These are phyloP conservation scores for Dyspetes luteomarginatus DNA, from an alignment of 2,888 invertebrate genomes.

Conservation along the genomic window DNA sequence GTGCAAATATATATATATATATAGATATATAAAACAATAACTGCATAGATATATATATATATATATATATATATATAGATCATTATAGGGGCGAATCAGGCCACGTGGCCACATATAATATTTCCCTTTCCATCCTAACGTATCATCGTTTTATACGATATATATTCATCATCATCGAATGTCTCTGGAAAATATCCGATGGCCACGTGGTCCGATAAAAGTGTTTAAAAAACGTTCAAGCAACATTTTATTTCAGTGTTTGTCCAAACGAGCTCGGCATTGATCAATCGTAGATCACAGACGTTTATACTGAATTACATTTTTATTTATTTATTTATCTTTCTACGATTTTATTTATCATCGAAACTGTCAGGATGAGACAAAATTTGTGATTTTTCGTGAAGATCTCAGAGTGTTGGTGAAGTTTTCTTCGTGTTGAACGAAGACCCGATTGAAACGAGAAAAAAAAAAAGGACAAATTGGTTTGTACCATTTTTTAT, in stretches of 20 bases:
- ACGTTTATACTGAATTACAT: not conserved
- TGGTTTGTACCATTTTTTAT: slow-evolving; percentile 11
- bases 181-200: slow-evolving; percentile 7
- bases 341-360: not conserved
- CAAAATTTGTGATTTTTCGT: not conserved
- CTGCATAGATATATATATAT: not conserved
- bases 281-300: not conserved
- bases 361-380: not conserved
- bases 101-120: slow-evolving; percentile 48
- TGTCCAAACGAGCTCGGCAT: not conserved
- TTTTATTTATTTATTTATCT: not conserved
- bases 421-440: not conserved
- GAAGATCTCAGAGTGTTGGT: not conserved
- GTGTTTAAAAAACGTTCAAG: not conserved
- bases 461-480: too few relatives aligned
- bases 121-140: not conserved
- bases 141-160: slow-evolving; percentile 2
- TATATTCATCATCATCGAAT: slow-evolving; percentile 4
- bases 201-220: slow-evolving; percentile 55
- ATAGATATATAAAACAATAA: not conserved
- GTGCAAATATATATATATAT: not conserved
- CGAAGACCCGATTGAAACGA: not conserved
- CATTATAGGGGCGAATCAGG: not conserved
- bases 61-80: not conserved
- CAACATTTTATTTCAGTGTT: not conserved